Percentiles rank a stretch among this genome's conserved stretches.
phyloP scores from a whole-genome alignment of 2,113 vertebrate genomes.

The Periophthalmus modestus region DNA sequence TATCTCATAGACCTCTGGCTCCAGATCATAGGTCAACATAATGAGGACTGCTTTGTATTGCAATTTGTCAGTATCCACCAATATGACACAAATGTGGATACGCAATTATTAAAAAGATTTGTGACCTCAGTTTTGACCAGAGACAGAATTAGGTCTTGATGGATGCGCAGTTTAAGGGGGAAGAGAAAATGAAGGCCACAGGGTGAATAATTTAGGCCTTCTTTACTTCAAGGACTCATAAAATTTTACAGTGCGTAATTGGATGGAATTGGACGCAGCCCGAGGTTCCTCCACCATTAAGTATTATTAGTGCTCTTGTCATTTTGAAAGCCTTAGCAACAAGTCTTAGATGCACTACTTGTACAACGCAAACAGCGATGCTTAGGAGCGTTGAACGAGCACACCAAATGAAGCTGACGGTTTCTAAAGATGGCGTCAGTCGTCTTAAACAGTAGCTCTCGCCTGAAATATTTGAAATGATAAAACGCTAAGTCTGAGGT shows the following conservation, averaged over 20 bases:
- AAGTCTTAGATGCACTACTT: not conserved
- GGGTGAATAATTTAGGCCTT: conserved; percentile 27
- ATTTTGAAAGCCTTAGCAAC: conserved; percentile 14
- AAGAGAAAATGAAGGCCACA: conserved; percentile 1
- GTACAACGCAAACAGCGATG: conserved; percentile 9
- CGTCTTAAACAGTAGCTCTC: not conserved
- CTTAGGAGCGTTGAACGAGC: not conserved
- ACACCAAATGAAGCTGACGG: not conserved
- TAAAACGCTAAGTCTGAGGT: not conserved
- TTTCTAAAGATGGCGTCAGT: not conserved
- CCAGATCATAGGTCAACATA: conserved; percentile 17
- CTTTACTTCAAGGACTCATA: conserved; percentile 36
- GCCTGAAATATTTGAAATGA: not conserved
- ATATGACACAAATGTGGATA: not conserved
- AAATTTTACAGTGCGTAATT: conserved; percentile 46
- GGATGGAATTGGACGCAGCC: conserved; percentile 33
- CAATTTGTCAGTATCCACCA: not conserved
- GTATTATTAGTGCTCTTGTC: conserved; percentile 31
- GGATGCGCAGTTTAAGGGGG: conserved; percentile 12
- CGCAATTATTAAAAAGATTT: conserved; percentile 12
- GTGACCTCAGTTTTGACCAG: conserved; percentile 12
- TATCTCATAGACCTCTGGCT: conserved; percentile 35
- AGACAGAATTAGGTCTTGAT: conserved; percentile 3
- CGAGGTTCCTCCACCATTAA: conserved; percentile 26
- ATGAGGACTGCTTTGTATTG: conserved; percentile 5